Percentiles rank a stretch among this genome's conserved stretches.
Conservation (phyloP, 2,888 invertebrate species). For the Agriopis marginaria region DNA sequence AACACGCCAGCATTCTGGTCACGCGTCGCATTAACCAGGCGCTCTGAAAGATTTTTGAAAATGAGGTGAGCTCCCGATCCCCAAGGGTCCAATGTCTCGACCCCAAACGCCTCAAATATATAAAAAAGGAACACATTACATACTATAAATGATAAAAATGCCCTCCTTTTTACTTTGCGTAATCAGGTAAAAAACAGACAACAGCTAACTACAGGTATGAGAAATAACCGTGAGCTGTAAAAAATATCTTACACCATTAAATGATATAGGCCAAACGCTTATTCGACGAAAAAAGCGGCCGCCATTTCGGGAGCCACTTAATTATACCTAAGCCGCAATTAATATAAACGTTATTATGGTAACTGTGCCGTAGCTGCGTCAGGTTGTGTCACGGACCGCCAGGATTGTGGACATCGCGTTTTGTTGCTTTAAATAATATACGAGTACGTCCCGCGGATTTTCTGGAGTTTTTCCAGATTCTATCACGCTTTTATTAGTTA, state of each 20-base stretch:
- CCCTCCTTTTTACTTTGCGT: too few relatives aligned
- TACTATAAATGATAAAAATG: too few relatives aligned
- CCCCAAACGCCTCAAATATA: too few relatives aligned
- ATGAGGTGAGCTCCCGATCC: too few relatives aligned
- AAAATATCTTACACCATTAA: conserved; percentile 18
- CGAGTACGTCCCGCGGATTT: too few relatives aligned
- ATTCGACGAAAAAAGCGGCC: conserved; percentile 27
- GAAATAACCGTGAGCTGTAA: conserved; percentile 4
- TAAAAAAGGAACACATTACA: too few relatives aligned
- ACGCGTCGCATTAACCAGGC: too few relatives aligned
- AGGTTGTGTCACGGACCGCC: conserved; percentile 10
- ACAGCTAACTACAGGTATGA: not conserved
- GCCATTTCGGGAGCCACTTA: conserved; percentile 31
- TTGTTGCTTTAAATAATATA: not conserved
- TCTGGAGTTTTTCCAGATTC: too few relatives aligned
- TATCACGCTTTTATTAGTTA: too few relatives aligned
- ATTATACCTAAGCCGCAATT: conserved; percentile 34
- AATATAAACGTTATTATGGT: conserved; percentile 32
- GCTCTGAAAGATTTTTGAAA: too few relatives aligned
- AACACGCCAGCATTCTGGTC: too few relatives aligned
- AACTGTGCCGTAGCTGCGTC: conserved; percentile 19
- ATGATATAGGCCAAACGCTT: conserved; percentile 24
- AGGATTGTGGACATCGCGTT: conserved; percentile 5
- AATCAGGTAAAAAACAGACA: not conserved
- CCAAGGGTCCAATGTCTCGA: too few relatives aligned